Conservation (phyloP, 92 coral and sea anemone species). For the Desmophyllum pertusum region DNA sequence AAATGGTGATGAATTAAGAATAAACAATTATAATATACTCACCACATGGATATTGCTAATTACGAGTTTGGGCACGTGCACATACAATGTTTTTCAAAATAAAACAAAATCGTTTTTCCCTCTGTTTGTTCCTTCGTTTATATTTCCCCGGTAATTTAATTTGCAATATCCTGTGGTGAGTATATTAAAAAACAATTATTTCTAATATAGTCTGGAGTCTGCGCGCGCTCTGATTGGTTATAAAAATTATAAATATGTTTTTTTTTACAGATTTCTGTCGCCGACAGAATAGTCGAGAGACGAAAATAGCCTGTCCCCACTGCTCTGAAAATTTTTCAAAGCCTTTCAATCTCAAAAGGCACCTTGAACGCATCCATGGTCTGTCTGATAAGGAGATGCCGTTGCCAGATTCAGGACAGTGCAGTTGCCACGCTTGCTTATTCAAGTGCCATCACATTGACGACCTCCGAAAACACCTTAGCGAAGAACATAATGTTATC, state of each 20-base stretch:
- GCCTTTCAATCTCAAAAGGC: not conserved
- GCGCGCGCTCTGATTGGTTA: too few relatives aligned
- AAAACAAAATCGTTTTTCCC: too few relatives aligned
- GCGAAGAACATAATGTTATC: slow-evolving; percentile 28
- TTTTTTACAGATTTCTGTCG: not conserved
- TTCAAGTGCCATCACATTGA: slow-evolving; percentile 50
- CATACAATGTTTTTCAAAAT: too few relatives aligned
- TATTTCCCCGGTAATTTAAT: too few relatives aligned
- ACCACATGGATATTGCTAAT: too few relatives aligned
- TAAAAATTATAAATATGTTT: too few relatives aligned
- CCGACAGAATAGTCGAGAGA: not conserved
- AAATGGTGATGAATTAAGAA: not conserved
- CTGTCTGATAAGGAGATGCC: not conserved
- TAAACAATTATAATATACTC: too few relatives aligned
- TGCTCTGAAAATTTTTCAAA: not conserved
- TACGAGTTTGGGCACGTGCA: too few relatives aligned
- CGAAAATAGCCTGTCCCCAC: not conserved
- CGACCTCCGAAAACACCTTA: slow-evolving; percentile 52
- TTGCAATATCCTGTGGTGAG: too few relatives aligned
- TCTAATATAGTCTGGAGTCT: too few relatives aligned
- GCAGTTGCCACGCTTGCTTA: slow-evolving; percentile 27
- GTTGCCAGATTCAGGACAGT: not conserved
- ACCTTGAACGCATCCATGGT: not conserved
- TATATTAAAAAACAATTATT: too few relatives aligned
- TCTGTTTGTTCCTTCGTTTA: too few relatives aligned